Evolutionary conservation across 2,888 invertebrate genomes (phyloP).

Genomic region (Phania funesta): DNA sequence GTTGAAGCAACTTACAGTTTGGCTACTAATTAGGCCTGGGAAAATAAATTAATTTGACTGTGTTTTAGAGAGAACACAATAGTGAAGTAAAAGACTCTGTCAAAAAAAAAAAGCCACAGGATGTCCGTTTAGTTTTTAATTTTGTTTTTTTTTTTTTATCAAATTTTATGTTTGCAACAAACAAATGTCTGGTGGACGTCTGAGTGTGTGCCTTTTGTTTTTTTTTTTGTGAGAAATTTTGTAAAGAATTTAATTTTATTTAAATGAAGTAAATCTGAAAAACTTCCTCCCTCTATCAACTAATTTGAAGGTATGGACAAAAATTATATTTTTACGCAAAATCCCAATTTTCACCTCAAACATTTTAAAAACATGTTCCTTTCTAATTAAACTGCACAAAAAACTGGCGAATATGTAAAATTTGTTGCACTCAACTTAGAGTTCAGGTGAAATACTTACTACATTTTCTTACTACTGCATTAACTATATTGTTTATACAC

Average conservation of each 20-base stretch:
- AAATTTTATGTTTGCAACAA: constrained; percentile 4
- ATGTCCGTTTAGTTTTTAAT: constrained; percentile 64
- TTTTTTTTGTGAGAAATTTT: constrained; percentile 2
- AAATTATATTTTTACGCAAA: too few relatives aligned
- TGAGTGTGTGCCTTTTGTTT: not conserved
- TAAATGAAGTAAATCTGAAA: not conserved
- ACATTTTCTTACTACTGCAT: too few relatives aligned
- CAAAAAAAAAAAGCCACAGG: constrained; percentile 64
- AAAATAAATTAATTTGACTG: constrained; percentile 28
- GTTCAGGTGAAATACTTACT: too few relatives aligned
- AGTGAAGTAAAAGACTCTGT: constrained; percentile 31
- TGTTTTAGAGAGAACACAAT: not conserved
- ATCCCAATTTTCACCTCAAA: too few relatives aligned
- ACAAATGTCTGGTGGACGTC: not conserved
- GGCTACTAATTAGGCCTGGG: constrained; percentile 46
- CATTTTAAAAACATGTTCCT: too few relatives aligned
- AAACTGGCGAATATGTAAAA: too few relatives aligned
- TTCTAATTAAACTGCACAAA: too few relatives aligned
- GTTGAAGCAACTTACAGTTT: not conserved
- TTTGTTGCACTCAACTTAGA: too few relatives aligned
- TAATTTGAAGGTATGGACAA: too few relatives aligned
- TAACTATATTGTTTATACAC: too few relatives aligned
- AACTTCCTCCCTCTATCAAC: too few relatives aligned
- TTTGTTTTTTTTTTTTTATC: constrained; percentile 7
- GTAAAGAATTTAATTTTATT: not conserved